Base-by-base conservation (phyloP, 2,113 vertebrate genomes). In the Vicugna pacos region DNA sequence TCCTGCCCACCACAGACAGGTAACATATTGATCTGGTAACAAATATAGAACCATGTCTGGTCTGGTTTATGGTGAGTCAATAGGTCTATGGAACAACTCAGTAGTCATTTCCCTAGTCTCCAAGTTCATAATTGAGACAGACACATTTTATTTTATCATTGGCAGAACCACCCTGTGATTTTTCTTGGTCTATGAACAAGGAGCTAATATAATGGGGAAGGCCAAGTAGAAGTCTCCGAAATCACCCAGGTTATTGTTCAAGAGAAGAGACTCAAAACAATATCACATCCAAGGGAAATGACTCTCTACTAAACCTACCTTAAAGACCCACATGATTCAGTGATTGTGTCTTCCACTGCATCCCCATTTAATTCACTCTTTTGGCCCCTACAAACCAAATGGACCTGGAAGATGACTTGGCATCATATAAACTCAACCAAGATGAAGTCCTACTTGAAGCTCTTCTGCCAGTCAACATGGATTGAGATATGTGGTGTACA, bases 241-340 rank as follows among this genome's bases (percentile, higher is more conserved):
- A 35, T 32, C 28, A 32, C 22, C 1, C 0, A 56, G 1, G 1
- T 0, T 4, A 85, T 10, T 46, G 5, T 70, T 9, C 7, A 76
- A 52, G 4, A 87, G 1, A 54, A 30, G 8, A 30, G 17, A 87
- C 38, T 62, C 20, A 52, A 70, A 89, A 22, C 6, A 58, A 13
- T 9, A 72, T 35, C 5, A n/a, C 28, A 58, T 14, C 8, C 14
- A 35, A 12, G 28, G 12, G 8, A 84, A 92, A 85, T 38, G 19
- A 2, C 2, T 93, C 52, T 38, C 3, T 10, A 7, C 88, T 32
- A 32, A 9, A 62, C 5, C 75, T 38, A 17, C 6, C 14, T 28
- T 50, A 76, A 85, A 88, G 15, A 54, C 3, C 4, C 10, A 17
- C 2, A 12, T 38, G 17, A 75, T 46, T 84, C 19, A 48, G 13